These are phyloP conservation scores for Turritopsis dohrnii DNA, from an alignment of 30 jellyfish, hydroid and myxozoan genomes.

Conservation along the genomic window DNA sequence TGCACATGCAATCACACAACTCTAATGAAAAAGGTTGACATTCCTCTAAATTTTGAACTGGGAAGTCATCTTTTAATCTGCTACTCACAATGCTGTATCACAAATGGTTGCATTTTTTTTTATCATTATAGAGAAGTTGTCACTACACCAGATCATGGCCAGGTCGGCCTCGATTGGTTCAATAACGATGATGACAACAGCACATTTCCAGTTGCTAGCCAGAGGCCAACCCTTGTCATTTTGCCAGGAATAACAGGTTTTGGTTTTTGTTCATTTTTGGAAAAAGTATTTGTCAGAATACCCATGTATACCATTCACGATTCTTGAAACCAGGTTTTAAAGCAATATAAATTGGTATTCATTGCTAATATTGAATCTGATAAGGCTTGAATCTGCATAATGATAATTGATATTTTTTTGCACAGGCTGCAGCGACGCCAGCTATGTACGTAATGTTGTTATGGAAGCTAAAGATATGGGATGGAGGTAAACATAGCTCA, in stretches of 20 bases:
- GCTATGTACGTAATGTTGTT: slow-evolving; percentile 61
- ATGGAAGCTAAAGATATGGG: slow-evolving; percentile 65
- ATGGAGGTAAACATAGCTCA: slow-evolving; percentile 31
- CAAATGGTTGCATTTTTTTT: neutral
- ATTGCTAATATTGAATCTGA: neutral
- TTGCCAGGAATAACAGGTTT: slow-evolving; percentile 95
- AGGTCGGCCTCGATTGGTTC: slow-evolving; percentile 74
- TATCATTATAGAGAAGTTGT: slow-evolving; percentile 58
- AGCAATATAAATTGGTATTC: too few relatives aligned
- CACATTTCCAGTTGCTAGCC: slow-evolving; percentile 49
- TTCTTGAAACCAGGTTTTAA: too few relatives aligned
- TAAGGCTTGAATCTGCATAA: neutral
- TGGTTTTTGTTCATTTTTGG: too few relatives aligned
- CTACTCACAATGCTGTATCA: too few relatives aligned
- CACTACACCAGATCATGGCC: slow-evolving; percentile 83
- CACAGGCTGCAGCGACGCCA: slow-evolving; percentile 53
- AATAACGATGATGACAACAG: slow-evolving; percentile 50
- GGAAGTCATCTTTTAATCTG: too few relatives aligned
- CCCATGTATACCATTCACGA: too few relatives aligned
- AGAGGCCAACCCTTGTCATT: slow-evolving; percentile 65
- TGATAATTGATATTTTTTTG: slow-evolving; percentile 1
- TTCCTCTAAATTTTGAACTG: neutral
- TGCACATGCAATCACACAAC: too few relatives aligned
- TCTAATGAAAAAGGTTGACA: neutral
- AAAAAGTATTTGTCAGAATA: too few relatives aligned